phyloP scores from a whole-genome alignment of 2,888 invertebrate genomes.

The Microctonus aethiopoides region DNA sequence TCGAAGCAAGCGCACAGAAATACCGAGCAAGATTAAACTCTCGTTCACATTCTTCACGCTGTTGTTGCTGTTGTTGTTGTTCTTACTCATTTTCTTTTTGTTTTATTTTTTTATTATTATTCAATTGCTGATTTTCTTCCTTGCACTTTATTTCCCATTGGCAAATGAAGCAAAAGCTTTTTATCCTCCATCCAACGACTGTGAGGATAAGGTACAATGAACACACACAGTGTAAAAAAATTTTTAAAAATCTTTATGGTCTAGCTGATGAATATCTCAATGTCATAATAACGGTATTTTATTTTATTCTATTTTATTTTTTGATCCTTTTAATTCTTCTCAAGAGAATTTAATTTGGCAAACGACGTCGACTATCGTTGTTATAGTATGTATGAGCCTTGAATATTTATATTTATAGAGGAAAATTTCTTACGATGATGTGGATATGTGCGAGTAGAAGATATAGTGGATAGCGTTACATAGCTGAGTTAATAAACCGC shows the following conservation, averaged over 20 bases:
- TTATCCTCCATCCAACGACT: background rate
- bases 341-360: background rate
- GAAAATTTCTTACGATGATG: slow-evolving; percentile 7
- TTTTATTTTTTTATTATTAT: background rate
- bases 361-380: too few species aligned
- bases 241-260: too few species aligned
- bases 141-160: background rate
- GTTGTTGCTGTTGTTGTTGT: background rate
- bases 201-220: background rate
- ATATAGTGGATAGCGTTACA: slow-evolving; percentile 27
- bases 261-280: too few species aligned
- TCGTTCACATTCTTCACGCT: slow-evolving; percentile 15
- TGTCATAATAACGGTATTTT: too few species aligned
- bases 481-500: slow-evolving; percentile 36
- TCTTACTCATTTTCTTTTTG: background rate
- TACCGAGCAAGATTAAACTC: slow-evolving; percentile 20
- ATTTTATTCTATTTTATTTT: too few species aligned
- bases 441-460: slow-evolving; percentile 9
- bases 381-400: too few species aligned
- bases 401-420: background rate
- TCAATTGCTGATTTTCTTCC: slow-evolving; percentile 1
- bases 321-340: too few species aligned
- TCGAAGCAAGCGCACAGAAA: slow-evolving; percentile 3
- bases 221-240: too few species aligned
- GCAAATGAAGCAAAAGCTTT: background rate